Conservation (phyloP, 2,113 vertebrate species). For the Thinocorus orbignyianus region DNA sequence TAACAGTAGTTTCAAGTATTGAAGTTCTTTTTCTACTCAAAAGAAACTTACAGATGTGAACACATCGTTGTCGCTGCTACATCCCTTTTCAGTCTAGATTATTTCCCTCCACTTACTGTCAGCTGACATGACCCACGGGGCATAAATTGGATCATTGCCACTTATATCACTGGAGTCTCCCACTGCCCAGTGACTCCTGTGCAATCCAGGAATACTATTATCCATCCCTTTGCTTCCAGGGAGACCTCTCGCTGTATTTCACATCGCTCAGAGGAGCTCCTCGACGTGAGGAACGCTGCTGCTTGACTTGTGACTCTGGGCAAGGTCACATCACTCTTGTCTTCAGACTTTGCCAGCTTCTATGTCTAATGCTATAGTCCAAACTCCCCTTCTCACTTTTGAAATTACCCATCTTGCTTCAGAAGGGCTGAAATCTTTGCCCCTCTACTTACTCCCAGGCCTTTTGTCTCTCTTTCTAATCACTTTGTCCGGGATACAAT, state of each 20-base stretch:
- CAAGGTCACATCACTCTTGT: accelerated
- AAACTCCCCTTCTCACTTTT: not conserved
- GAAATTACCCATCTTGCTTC: not conserved
- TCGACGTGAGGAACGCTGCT: not conserved
- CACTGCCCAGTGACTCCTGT: not conserved
- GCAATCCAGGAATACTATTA: not conserved
- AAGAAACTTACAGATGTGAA: not conserved
- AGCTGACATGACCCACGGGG: not conserved
- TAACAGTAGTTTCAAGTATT: not conserved
- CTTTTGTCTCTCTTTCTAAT: not conserved
- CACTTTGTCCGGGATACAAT: not conserved
- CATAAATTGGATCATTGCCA: not conserved
- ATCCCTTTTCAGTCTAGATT: not conserved
- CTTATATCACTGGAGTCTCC: not conserved
- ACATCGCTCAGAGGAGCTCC: not conserved
- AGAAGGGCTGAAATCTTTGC: not conserved
- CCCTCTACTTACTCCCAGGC: not conserved
- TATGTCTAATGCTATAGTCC: not conserved
- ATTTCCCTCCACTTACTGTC: not conserved
- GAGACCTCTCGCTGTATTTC: not conserved
- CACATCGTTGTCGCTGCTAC: not conserved
- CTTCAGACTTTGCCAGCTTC: not conserved
- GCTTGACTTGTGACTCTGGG: not conserved
- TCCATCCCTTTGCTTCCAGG: not conserved
- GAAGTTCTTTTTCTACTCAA: not conserved